A percentile compares a stretch with the other conserved stretches of the same genome.
phyloP scores from a whole-genome alignment of 2,113 vertebrate genomes.

The Trichomycterus rosablanca region DNA sequence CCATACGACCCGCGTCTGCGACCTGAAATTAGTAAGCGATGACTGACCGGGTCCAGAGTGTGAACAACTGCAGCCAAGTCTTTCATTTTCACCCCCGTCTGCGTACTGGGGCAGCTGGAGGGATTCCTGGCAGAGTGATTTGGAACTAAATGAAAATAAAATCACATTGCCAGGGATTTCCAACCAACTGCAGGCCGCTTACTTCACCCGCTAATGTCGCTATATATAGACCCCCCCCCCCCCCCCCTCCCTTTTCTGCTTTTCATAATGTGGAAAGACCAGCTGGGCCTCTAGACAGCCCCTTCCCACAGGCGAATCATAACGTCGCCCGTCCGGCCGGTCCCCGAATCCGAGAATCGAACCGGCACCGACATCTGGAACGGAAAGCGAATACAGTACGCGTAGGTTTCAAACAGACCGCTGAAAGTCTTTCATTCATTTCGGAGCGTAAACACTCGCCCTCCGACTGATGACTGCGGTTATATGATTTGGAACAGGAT shows the following conservation, averaged over 20 bases:
- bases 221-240: background rate
- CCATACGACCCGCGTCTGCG: constrained; percentile 35
- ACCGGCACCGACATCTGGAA: background rate
- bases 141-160: constrained; percentile 73
- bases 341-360: background rate
- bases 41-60: constrained; percentile 41
- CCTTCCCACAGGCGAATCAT: background rate
- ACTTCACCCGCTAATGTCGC: constrained; percentile 20
- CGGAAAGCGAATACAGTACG: constrained; percentile 15
- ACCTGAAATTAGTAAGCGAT: constrained; percentile 53
- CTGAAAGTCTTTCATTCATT: constrained; percentile 6
- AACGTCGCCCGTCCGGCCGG: background rate
- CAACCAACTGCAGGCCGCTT: constrained; percentile 67
- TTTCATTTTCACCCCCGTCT: constrained; percentile 24
- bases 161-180: constrained; percentile 90
- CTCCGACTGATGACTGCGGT: constrained; percentile 26
- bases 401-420: constrained; percentile 3
- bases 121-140: constrained; percentile 88
- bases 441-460: constrained; percentile 29
- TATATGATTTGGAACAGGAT: constrained; percentile 25
- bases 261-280: too few species aligned
- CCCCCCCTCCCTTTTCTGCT: background rate
- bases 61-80: constrained; percentile 37
- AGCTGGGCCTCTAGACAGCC: background rate
- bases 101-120: constrained; percentile 64